Evolutionary conservation across 2,888 invertebrate genomes (phyloP).

Genomic region (Barypeithes pellucidus): DNA sequence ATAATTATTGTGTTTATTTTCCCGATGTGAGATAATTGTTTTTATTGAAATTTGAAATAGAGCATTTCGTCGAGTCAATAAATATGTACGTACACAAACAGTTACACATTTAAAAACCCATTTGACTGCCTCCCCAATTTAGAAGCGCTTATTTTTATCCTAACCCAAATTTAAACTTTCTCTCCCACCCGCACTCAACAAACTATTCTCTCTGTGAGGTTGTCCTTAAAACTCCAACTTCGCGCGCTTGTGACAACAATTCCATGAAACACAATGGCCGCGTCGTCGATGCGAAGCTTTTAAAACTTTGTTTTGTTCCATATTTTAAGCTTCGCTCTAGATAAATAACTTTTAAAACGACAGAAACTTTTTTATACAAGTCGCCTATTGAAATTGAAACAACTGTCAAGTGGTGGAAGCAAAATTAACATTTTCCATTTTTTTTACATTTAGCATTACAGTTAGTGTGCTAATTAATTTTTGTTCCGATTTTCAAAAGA

Average conservation of each 20-base stretch:
- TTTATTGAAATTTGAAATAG: too few relatives aligned
- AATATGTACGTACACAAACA: background rate
- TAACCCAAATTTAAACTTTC: conserved; percentile 14
- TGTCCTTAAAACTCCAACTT: conserved; percentile 6
- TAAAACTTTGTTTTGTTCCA: conserved; percentile 14
- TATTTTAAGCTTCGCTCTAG: background rate
- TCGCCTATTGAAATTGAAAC: too few relatives aligned
- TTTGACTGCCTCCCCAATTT: background rate
- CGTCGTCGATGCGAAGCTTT: background rate
- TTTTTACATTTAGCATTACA: too few relatives aligned
- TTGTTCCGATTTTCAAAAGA: too few relatives aligned
- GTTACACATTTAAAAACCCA: background rate
- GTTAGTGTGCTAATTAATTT: too few relatives aligned
- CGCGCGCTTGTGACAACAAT: background rate
- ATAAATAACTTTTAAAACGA: background rate
- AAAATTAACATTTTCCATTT: too few relatives aligned
- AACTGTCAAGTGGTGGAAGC: too few relatives aligned
- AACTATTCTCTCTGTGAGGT: background rate
- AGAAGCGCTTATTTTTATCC: background rate
- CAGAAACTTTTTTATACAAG: background rate
- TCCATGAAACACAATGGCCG: background rate
- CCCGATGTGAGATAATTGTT: too few relatives aligned
- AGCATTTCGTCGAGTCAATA: too few relatives aligned
- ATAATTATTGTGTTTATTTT: too few relatives aligned
- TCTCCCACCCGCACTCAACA: background rate